Base-by-base conservation (phyloP, 2,888 invertebrate species). In the Drosophila borealis region DNA sequence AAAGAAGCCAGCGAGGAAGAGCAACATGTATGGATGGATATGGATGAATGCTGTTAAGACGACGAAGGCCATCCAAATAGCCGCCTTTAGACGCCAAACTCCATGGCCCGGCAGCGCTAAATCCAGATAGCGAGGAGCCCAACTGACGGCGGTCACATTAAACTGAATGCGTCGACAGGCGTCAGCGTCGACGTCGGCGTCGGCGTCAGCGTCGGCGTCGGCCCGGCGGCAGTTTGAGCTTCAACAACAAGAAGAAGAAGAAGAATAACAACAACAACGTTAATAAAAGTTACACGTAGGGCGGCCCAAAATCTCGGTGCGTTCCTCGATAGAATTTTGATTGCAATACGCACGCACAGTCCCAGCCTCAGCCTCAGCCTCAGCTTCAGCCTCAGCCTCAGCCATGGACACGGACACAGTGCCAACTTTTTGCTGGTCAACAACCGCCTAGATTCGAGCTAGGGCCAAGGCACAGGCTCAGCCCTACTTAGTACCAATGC, bases 11-110 rank as follows among this genome's bases (percentile, higher is more conserved):
- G 44, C 59, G 44, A 55, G 46, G 60, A 61, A 53, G 37, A 59
- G 56, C 78, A 72, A 46, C 65, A 53, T 70, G 60, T 66, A 66
- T 68, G 73, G 88, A 83, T 86, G 88, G 88, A 88, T 82, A 75
- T 78, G 75, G 75, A 78, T 68, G 88, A 82, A 88, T 80, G 86
- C 80, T 86, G 86, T 86, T 88, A 84, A 86, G 74, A 72, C 89
- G 84, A 85, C 89, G 84, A 85, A 85, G 84, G 84, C 84, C 84
- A 85, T 85, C 81, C 87, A 88, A 88, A 81, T 72, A 69, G 72
- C 69, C 64, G 61, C 78, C 78, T 75, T 67, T 61, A 55, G 67
- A 69, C 51, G 59, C 61, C 71, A 66, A 74, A 78, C 62, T 67
- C 59, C 53, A 49, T 33, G 48, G 34, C 44, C 63, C 44, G 29